Evolutionary conservation across 2,888 invertebrate species (phyloP).

Genomic region (Harpalus rufipes): DNA sequence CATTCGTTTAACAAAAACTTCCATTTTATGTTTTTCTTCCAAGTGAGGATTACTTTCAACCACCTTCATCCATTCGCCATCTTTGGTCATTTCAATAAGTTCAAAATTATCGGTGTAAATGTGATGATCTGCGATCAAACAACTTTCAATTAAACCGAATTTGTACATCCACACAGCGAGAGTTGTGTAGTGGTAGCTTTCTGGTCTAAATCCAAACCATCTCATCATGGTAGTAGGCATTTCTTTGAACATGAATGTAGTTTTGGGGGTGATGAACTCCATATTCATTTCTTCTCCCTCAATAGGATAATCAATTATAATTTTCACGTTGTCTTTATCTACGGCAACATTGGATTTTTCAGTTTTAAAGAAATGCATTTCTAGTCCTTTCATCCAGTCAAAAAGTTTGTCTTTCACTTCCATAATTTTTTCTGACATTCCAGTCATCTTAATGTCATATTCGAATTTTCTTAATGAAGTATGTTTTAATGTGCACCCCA

Average conservation of each 20-base stretch:
- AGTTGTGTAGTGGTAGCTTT: slow-evolving; percentile 34
- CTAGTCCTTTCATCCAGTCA: slow-evolving; percentile 1
- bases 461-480: slow-evolving; percentile 74
- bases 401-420: not conserved
- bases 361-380: slow-evolving; percentile 4
- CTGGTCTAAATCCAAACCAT: slow-evolving; percentile 42
- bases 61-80: slow-evolving; percentile 44
- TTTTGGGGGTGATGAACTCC: slow-evolving; percentile 20
- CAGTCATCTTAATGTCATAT: slow-evolving; percentile 71
- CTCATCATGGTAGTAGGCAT: slow-evolving; percentile 5
- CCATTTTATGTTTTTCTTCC: slow-evolving; percentile 7
- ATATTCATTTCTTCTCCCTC: slow-evolving; percentile 40
- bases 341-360: slow-evolving; percentile 34
- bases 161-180: not conserved
- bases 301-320: slow-evolving; percentile 23
- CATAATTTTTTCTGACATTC: not conserved
- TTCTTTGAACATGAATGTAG: slow-evolving; percentile 15
- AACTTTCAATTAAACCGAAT: slow-evolving; percentile 23
- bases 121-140: slow-evolving; percentile 42
- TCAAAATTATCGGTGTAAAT: slow-evolving; percentile 21
- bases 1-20: slow-evolving; percentile 30
- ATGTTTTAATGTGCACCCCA: slow-evolving; percentile 71
- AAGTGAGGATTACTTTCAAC: slow-evolving; percentile 10
- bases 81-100: slow-evolving; percentile 4
- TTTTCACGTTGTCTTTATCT: slow-evolving; percentile 22